Percentiles rank a stretch among this genome's conserved stretches.
Conservation (phyloP, 2,888 invertebrate species). For the Eulithis prunata region DNA sequence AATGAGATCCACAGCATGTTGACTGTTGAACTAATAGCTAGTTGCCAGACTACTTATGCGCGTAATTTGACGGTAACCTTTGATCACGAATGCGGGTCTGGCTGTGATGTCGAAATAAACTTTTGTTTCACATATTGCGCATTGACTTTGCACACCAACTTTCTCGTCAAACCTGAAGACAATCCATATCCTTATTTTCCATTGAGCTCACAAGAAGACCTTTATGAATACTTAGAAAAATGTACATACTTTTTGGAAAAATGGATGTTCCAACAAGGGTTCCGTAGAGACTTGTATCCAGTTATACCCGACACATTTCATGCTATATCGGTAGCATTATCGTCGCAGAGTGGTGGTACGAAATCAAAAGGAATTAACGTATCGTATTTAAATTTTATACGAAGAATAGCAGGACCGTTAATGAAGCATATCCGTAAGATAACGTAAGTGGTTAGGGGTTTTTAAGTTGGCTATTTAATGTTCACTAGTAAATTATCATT, state of each 20-base stretch:
- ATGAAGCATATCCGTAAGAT: constrained; percentile 72
- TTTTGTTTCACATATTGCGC: constrained; percentile 71
- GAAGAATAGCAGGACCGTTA: constrained; percentile 73
- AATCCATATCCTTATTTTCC: constrained; percentile 77
- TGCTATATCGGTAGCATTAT: constrained; percentile 62
- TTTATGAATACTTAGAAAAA: constrained; percentile 64
- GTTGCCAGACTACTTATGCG: constrained; percentile 49
- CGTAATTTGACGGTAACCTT: constrained; percentile 58
- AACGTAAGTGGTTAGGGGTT: constrained; percentile 52
- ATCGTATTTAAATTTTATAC: constrained; percentile 70
- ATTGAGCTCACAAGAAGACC: constrained; percentile 51
- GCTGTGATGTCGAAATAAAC: constrained; percentile 68
- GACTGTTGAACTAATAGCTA: constrained; percentile 57
- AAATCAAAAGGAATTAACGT: constrained; percentile 74
- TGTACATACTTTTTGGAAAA: constrained; percentile 69
- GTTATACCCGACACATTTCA: constrained; percentile 75
- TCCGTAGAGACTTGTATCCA: constrained; percentile 74
- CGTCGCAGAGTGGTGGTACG: constrained; percentile 51
- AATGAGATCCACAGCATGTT: constrained; percentile 52
- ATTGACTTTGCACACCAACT: constrained; percentile 65
- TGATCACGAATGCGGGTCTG: constrained; percentile 61
- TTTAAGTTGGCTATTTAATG: no score
- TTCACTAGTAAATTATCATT: no score
- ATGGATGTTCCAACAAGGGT: constrained; percentile 80
- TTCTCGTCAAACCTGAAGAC: constrained; percentile 51